A percentile compares a stretch with the other conserved stretches of the same genome.
phyloP scores from a whole-genome alignment of 2,113 vertebrate species.

The Alectura lathami region DNA sequence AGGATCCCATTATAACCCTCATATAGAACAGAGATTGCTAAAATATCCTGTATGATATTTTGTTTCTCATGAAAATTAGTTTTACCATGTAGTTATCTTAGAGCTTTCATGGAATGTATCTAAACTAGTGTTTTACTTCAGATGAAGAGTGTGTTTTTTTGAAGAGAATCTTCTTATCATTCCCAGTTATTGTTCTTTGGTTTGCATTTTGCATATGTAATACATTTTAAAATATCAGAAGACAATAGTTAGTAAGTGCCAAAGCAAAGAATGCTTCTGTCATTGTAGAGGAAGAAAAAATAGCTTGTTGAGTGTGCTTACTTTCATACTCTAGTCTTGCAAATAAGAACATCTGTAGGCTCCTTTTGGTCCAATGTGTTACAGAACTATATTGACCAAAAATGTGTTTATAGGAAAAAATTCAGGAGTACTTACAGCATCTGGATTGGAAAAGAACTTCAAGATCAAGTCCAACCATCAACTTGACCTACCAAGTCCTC shows the following conservation, averaged over 20 bases:
- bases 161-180: not conserved
- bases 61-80: not conserved
- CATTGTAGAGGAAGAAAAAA: not conserved
- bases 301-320: not conserved
- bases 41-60: not conserved
- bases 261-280: not conserved
- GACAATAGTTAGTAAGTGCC: not conserved
- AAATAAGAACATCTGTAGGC: not conserved
- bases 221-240: not conserved
- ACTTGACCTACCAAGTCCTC: no score
- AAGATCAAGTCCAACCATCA: no score
- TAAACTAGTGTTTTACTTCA: not conserved
- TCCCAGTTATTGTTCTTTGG: not conserved
- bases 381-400: not conserved
- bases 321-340: not conserved
- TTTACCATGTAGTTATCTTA: not conserved
- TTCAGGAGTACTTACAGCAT: not conserved
- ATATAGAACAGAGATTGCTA: not conserved
- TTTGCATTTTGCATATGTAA: not conserved
- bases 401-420: not conserved
- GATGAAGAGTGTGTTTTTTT: not conserved
- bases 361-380: not conserved
- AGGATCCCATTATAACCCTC: not conserved
- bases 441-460: no score
- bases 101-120: not conserved